Percentiles rank a stretch among this genome's conserved stretches.
Conservation (phyloP, 1,140 invertebrate genomes). For the Phthorimaea operculella region DNA sequence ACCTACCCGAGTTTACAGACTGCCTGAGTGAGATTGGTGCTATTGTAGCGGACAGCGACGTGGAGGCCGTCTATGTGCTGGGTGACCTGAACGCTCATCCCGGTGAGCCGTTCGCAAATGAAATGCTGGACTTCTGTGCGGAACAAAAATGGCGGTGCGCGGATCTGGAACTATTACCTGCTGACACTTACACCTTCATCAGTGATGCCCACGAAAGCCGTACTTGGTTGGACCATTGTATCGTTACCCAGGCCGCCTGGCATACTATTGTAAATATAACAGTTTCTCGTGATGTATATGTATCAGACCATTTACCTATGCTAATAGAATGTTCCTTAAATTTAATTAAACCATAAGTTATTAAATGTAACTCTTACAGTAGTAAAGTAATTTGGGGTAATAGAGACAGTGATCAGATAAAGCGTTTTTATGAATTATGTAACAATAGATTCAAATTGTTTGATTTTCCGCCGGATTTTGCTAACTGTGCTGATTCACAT, state of each 20-base stretch:
- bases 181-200: not conserved
- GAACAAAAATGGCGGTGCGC: not conserved
- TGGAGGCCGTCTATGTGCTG: not conserved
- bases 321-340: too few species aligned
- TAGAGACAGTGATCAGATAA: too few species aligned
- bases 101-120: not conserved
- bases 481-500: too few species aligned
- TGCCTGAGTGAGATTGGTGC: not conserved
- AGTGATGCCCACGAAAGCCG: not conserved
- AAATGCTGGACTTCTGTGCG: not conserved
- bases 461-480: too few species aligned
- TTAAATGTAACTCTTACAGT: too few species aligned
- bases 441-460: too few species aligned
- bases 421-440: too few species aligned
- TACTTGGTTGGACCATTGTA: not conserved
- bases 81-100: too few species aligned
- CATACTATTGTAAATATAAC: not conserved
- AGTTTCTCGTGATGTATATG: not conserved
- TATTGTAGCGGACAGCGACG: not conserved
- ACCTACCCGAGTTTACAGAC: not conserved
- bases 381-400: too few species aligned
- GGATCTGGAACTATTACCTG: not conserved
- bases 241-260: not conserved
- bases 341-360: too few species aligned
- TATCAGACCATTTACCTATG: too few species aligned